Conservation (phyloP, 1,140 invertebrate genomes). For the Leptopilina clavipes region DNA sequence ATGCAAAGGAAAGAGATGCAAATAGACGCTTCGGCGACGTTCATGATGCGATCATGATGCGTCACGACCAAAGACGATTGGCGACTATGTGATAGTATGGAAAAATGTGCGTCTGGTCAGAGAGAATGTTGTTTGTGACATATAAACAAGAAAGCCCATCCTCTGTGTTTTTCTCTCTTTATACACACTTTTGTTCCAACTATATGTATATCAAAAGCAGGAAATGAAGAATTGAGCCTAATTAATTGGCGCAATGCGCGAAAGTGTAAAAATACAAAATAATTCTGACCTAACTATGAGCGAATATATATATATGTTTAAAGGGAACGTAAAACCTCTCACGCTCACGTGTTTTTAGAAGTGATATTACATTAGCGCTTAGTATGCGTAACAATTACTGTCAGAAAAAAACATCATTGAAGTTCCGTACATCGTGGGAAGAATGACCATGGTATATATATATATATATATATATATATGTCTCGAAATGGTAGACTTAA, state of each 20-base stretch:
- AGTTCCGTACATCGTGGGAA: constrained; percentile 29
- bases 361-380: background rate
- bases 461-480: background rate
- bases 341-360: constrained; percentile 35
- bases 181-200: too few relatives aligned
- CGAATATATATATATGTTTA: too few relatives aligned
- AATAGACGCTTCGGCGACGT: constrained; percentile 61
- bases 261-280: constrained; percentile 59
- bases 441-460: constrained; percentile 8
- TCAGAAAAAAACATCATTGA: constrained; percentile 18
- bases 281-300: constrained; percentile 55
- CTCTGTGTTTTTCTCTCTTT: constrained; percentile 13
- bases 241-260: constrained; percentile 70
- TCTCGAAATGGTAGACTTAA: constrained; percentile 23
- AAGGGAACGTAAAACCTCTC: constrained; percentile 61
- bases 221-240: constrained; percentile 70
- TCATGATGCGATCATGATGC: constrained; percentile 56
- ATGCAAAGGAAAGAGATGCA: constrained; percentile 70
- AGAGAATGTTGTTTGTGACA: constrained; percentile 55
- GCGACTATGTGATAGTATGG: constrained; percentile 42
- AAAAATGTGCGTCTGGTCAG: constrained; percentile 43
- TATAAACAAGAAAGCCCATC: constrained; percentile 38
- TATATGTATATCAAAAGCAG: constrained; percentile 63
- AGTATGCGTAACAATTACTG: constrained; percentile 25
- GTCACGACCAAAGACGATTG: constrained; percentile 48